Evolutionary conservation across 2,797 vertebrate species (phyloP), one percentile per base, ranked within the genome.

Genomic region (Pampus argenteus): DNA sequence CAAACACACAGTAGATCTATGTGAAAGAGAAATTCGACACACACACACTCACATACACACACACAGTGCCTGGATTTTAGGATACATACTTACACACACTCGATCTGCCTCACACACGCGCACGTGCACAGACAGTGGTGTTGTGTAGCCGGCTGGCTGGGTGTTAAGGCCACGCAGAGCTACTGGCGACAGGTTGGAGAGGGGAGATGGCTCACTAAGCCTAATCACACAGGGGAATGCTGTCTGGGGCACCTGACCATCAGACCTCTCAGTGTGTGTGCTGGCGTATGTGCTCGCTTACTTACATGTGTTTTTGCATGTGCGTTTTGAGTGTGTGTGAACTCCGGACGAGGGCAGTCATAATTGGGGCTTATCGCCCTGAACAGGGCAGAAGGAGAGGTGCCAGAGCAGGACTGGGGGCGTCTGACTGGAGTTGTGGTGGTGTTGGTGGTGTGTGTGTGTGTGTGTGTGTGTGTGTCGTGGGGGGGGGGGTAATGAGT

Each of bases 131-230:
- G 76, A 81, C 82, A 49, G 85, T 54, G 81, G 82, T 68, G 81
- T 83, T 76, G 86, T 72, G 48, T 84, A 73, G 89, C 86, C 42
- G 79, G 59, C 65, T 80, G 88, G 88, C 91, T 29, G 91, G 93
- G 94, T 90, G 93, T 90, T 94, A 95, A 95, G 90, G 90, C 92
- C 86, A 54, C 71, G 79, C 78, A 94, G 94, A 94, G 93, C 94
- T 95, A 92, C 94, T 95, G 94, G 95, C 94, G 95, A 95, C 95
- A 94, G 89, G 89, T 93, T 93, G 80, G 90, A 92, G 84, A 84
- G 85, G 85, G 82, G 90, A 92, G 92, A 94, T 95, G 93, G 84
- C 91, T 93, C 91, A 86, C 89, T 94, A 94, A 95, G 93, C 93
- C 92, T 93, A 90, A 94, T 94, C 92, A 94, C 79, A 91, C 79